A percentile compares a stretch with the other conserved stretches of the same genome.
These are phyloP conservation scores for Drosophila elegans DNA, from an alignment of 1,140 invertebrate genomes.

Conservation along the genomic window DNA sequence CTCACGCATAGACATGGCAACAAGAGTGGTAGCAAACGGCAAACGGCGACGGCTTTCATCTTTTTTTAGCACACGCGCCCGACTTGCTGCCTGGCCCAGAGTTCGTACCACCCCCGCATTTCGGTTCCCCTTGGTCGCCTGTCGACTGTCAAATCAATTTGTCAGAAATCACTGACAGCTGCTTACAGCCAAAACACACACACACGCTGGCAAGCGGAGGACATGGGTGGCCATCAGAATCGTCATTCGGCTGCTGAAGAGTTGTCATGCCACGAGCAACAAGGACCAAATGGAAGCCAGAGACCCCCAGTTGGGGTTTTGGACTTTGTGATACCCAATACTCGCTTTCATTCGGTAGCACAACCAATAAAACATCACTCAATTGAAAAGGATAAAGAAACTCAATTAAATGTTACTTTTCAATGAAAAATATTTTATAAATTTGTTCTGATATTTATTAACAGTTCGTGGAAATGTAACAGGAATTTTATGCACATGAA, in stretches of 20 bases:
- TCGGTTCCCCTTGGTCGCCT: conserved; percentile 57
- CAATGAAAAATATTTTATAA: background rate
- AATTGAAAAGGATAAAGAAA: background rate
- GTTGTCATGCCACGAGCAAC: conserved; percentile 69
- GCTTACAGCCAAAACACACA: conserved; percentile 80
- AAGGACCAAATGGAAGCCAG: conserved; percentile 19
- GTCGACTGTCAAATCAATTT: conserved; percentile 83
- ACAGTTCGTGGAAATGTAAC: background rate
- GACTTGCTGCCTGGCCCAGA: conserved; percentile 46
- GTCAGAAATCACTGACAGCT: conserved; percentile 83
- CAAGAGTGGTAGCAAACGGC: conserved; percentile 41
- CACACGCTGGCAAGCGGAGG: conserved; percentile 30
- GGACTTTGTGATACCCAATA: conserved; percentile 23
- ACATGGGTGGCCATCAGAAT: conserved; percentile 38
- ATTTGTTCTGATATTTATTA: background rate
- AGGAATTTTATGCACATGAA: too few relatives aligned
- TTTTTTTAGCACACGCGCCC: conserved; percentile 74
- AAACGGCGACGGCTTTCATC: conserved; percentile 61
- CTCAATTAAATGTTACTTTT: background rate
- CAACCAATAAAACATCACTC: too few relatives aligned
- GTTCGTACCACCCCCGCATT: conserved; percentile 21
- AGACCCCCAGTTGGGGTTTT: background rate
- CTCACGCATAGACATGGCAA: conserved; percentile 68
- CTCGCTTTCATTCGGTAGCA: background rate
- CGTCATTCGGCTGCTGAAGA: conserved; percentile 56